Base-by-base conservation (phyloP, 2,113 vertebrate genomes). In the Zosterops borbonicus region DNA sequence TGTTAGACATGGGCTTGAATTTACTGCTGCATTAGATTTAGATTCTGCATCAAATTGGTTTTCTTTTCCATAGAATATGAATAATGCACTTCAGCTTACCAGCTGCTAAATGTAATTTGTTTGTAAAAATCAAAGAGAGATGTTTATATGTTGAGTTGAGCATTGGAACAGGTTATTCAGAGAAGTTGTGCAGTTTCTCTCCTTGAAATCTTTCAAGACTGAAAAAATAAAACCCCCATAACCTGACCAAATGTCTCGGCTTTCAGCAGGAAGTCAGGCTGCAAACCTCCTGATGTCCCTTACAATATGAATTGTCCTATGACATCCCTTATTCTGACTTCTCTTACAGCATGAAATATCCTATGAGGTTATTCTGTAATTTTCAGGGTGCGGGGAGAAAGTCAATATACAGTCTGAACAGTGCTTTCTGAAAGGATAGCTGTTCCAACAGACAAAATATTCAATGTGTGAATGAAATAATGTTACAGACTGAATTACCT, bases 21-120 rank as follows among this genome's bases (percentile, higher is more conserved):
- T 75, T 73, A 58, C 21, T 75, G 33, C 56, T 84, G 6, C 37
- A 8, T 87, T 91, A 52, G 35, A 73, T 95, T 87, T 91, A 52
- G 35, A 73, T 95, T 87, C 11, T 74, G 0, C 33, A 29, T 59
- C 9, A 71, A 85, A 56, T 49, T 52, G 3, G 7, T 89, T 86
- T 91, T 64, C n/a, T 82, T 83, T 65, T 39, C 21, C 29, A 4
- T 74, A 68, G 92, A 73, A 78, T 75, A 17, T 60, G 29, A 83
- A 24, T 77, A 80, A 94, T 55, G n/a, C 10, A 13, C 6, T 87
- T 82, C 41, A 85, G 17, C 5, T 84, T 89, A 83, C 46, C 6
- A 82, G 60, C 23, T 50, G 33, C 28, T 83, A 47, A 56, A 80
- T 94, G 58, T 53, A 71, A 64, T 67, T 88, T 83, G 19, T 80